These are phyloP conservation scores for Pachyramphus minor DNA, from an alignment of 2,113 vertebrate genomes.

Conservation along the genomic window DNA sequence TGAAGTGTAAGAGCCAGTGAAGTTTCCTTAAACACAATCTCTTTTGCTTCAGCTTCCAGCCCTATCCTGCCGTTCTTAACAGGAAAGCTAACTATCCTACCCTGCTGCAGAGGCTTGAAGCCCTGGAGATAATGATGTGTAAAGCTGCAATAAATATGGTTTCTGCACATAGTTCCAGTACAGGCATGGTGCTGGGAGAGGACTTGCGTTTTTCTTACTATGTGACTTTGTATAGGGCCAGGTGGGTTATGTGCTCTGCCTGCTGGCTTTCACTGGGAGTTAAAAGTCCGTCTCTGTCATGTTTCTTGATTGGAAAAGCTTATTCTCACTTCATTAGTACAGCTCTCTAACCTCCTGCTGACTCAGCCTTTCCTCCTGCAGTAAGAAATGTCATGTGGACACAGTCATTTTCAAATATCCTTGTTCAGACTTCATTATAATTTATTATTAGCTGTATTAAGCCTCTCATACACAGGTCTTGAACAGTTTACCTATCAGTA, in stretches of 20 bases:
- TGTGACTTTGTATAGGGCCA: neutral
- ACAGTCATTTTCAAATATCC: neutral
- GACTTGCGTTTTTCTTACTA: neutral
- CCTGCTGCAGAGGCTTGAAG: neutral
- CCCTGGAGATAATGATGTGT: neutral
- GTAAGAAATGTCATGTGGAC: neutral
- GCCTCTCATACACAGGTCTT: neutral
- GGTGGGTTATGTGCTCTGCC: neutral
- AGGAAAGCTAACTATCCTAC: neutral
- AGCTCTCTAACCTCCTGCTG: neutral
- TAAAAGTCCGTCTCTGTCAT: neutral
- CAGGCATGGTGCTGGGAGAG: neutral
- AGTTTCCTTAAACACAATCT: neutral
- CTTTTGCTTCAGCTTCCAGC: neutral
- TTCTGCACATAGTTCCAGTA: neutral
- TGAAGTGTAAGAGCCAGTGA: neutral
- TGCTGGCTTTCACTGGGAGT: neutral
- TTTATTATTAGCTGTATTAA: constrained; percentile 9
- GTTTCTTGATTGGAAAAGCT: neutral
- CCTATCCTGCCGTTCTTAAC: neutral
- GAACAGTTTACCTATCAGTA: neutral
- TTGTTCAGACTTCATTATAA: neutral
- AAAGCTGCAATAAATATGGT: neutral
- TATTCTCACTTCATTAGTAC: neutral
- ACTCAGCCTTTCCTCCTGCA: constrained; percentile 3